phyloP scores from a whole-genome alignment of 2,113 vertebrate genomes.

The Pycnonotus jocosus region DNA sequence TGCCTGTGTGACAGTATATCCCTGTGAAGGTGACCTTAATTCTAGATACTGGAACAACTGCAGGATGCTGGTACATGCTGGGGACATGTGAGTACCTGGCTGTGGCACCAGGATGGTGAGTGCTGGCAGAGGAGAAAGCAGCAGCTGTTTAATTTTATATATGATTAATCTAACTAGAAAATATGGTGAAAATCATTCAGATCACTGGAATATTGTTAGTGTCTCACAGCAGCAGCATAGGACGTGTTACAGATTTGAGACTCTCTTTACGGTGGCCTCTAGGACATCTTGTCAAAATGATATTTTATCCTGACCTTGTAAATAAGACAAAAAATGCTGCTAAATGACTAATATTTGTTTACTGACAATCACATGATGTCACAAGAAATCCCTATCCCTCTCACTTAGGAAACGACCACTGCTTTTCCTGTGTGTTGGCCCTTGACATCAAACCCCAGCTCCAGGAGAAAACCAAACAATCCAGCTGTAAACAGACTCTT shows the following conservation, averaged over 20 bases:
- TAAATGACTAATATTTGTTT: not conserved
- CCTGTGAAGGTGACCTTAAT: conserved; percentile 44
- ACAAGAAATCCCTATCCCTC: not conserved
- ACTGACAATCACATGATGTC: not conserved
- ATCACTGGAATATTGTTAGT: not conserved
- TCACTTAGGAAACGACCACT: not conserved
- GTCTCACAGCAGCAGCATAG: not conserved
- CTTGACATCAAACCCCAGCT: not conserved
- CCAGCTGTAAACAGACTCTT: not conserved
- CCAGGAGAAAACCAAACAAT: not conserved
- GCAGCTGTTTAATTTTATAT: not conserved
- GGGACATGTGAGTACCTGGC: not conserved
- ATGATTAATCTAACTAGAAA: not conserved
- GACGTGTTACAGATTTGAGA: not conserved
- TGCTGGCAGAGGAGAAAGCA: not conserved
- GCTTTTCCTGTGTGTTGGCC: not conserved
- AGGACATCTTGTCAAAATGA: not conserved
- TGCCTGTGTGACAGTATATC: not conserved
- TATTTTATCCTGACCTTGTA: not conserved
- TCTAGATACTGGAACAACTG: not conserved
- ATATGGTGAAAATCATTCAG: not conserved
- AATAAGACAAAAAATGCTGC: not conserved
- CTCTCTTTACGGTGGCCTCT: not conserved
- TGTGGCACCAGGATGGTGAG: not conserved
- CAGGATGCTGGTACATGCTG: not conserved